Percentiles rank a stretch among this genome's conserved stretches.
These are phyloP conservation scores for Lasioglossum baleicum DNA, from an alignment of 1,140 invertebrate genomes.

Conservation along the genomic window DNA sequence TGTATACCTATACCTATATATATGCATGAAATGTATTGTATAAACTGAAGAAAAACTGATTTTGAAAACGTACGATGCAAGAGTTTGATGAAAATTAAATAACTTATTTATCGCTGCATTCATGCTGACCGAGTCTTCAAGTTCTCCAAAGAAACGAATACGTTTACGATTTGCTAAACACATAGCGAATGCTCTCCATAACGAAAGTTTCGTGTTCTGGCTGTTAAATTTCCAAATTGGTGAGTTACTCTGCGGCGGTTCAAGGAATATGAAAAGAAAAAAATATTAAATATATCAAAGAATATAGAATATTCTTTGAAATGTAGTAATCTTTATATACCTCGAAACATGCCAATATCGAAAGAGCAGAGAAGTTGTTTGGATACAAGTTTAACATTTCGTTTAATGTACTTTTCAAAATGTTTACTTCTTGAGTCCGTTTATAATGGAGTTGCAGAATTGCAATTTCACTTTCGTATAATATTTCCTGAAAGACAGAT, in stretches of 20 bases:
- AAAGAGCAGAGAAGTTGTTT: conserved; percentile 81
- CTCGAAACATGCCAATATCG: conserved; percentile 71
- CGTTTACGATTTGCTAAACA: conserved; percentile 71
- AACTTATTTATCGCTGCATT: conserved; percentile 73
- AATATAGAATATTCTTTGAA: conserved; percentile 7
- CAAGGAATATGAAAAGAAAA: conserved; percentile 26
- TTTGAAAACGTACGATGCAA: conserved; percentile 60
- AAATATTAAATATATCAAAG: conserved; percentile 15
- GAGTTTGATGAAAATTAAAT: conserved; percentile 69
- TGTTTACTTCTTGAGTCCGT: conserved; percentile 43
- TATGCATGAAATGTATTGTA: conserved; percentile 6
- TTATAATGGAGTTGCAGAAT: conserved; percentile 77
- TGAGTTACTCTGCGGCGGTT: conserved; percentile 72
- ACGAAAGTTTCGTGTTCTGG: conserved; percentile 48
- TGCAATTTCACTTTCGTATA: conserved; percentile 72
- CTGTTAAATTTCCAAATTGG: conserved; percentile 72
- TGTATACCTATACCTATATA: too few relatives aligned
- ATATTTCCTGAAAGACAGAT: conserved; percentile 69
- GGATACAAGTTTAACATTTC: conserved; percentile 79
- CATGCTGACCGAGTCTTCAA: conserved; percentile 56
- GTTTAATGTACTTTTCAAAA: conserved; percentile 55
- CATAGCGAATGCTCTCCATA: conserved; percentile 70
- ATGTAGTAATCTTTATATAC: conserved; percentile 63
- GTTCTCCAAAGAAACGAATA: conserved; percentile 61
- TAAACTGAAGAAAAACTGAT: background rate